These are phyloP conservation scores for Triplophysa rosa DNA, from an alignment of 2,113 vertebrate species.

Conservation along the genomic window DNA sequence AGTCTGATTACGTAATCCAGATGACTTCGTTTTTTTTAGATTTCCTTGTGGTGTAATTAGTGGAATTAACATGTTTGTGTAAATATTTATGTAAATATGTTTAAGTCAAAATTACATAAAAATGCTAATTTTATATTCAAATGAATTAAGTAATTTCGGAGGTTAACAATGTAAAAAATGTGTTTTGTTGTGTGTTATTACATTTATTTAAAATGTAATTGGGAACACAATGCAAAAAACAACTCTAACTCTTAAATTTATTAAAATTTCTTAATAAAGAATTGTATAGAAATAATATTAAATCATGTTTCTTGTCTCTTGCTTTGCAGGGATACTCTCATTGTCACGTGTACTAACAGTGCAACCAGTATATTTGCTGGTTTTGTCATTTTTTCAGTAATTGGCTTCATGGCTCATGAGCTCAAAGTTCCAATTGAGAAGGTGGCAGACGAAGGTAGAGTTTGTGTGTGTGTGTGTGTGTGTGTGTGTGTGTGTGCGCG, in stretches of 20 bases:
- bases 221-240: no score
- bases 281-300: background rate
- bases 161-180: no score
- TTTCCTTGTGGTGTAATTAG: no score
- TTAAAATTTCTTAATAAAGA: background rate
- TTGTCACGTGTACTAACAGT: conserved; percentile 96
- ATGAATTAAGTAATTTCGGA: no score
- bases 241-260: background rate
- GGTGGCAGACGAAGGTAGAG: conserved; percentile 94
- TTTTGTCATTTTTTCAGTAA: conserved; percentile 98
- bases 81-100: no score
- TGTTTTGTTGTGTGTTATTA: no score
- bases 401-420: conserved; percentile 98
- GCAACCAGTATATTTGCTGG: conserved; percentile 98
- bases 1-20: no score
- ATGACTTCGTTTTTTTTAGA: no score
- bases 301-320: background rate
- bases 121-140: no score
- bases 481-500: background rate
- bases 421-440: conserved; percentile 95
- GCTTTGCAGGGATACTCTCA: conserved; percentile 87
- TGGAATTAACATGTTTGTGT: no score
- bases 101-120: no score
- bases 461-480: background rate
- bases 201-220: no score